phyloP scores from a whole-genome alignment of 2,888 invertebrate species.

The Griposia aprilina region DNA sequence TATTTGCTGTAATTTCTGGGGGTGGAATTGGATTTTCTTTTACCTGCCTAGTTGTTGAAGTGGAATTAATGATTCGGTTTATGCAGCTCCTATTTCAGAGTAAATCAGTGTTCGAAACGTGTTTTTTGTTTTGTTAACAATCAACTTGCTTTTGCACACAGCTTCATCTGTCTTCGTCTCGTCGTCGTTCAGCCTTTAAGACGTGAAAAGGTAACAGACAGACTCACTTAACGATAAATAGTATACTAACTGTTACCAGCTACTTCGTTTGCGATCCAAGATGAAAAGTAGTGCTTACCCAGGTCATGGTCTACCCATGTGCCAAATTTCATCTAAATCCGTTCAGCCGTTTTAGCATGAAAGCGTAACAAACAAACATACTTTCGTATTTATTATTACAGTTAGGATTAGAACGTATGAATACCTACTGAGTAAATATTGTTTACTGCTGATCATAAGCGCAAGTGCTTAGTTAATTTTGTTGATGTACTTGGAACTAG shows the following conservation, averaged over 20 bases:
- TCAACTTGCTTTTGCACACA: neutral
- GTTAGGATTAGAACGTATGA: no score
- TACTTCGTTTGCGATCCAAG: no score
- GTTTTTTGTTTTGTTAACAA: slow-evolving; percentile 1
- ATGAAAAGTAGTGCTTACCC: no score
- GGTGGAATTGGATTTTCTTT: slow-evolving; percentile 61
- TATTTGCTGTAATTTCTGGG: slow-evolving; percentile 69
- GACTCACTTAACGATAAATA: no score
- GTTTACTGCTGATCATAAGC: neutral
- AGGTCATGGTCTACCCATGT: neutral
- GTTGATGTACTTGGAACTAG: neutral
- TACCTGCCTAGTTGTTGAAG: slow-evolving; percentile 55
- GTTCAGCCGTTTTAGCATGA: no score
- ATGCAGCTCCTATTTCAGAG: slow-evolving; percentile 51
- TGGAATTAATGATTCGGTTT: slow-evolving; percentile 51
- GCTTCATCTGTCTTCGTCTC: no score
- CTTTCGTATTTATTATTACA: no score
- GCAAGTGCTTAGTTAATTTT: neutral
- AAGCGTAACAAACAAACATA: no score
- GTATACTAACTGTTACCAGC: neutral
- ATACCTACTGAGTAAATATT: neutral
- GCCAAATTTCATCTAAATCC: neutral
- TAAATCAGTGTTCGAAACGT: slow-evolving; percentile 18
- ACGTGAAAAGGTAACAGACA: neutral
- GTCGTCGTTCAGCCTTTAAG: neutral